phyloP scores from a whole-genome alignment of 2,797 vertebrate species.

The Myiothlypis chrysogaster region DNA sequence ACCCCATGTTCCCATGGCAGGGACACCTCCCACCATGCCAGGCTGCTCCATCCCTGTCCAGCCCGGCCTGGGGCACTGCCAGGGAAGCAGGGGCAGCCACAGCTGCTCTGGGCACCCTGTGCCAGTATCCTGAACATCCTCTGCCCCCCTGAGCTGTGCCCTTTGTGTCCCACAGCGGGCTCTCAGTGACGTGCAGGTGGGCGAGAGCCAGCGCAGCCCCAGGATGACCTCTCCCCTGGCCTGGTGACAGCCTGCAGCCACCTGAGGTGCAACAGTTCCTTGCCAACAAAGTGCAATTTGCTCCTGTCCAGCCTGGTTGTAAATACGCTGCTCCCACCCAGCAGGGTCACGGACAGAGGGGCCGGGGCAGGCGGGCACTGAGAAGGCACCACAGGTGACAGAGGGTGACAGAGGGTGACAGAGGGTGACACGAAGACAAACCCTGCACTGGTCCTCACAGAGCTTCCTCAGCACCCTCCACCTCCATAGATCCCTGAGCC shows the following conservation, averaged over 20 bases:
- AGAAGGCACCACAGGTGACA: background rate
- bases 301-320: background rate
- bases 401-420: background rate
- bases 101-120: background rate
- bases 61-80: background rate
- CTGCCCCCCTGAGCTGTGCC: background rate
- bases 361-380: background rate
- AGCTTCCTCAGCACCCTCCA: background rate
- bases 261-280: background rate
- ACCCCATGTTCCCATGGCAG: background rate
- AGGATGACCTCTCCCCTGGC: conserved; percentile 88
- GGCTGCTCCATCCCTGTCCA: background rate
- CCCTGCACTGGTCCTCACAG: background rate
- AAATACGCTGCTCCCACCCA: background rate
- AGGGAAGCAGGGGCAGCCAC: background rate
- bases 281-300: conserved; percentile 53
- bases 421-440: background rate
- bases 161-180: conserved; percentile 80
- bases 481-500: background rate
- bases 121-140: accelerated
- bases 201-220: conserved; percentile 86
- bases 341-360: background rate
- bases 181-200: conserved; percentile 85
- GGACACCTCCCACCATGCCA: accelerated
- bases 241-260: conserved; percentile 79